phyloP scores from a whole-genome alignment of 2,888 invertebrate species.

The Phyllotreta striolata region DNA sequence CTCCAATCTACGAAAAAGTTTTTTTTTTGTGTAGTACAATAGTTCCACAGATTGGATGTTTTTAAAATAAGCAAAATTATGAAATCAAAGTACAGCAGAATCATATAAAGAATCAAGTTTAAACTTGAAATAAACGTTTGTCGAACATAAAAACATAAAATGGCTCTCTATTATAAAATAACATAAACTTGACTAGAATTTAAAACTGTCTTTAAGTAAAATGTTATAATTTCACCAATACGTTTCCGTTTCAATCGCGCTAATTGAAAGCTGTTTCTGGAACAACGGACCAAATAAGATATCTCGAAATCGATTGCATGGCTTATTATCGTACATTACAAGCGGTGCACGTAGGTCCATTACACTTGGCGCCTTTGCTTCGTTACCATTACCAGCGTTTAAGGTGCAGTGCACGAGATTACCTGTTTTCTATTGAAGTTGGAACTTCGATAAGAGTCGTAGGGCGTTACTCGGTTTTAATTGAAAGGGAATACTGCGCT shows the following conservation, averaged over 20 bases:
- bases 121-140: too few species aligned
- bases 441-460: conserved; percentile 15
- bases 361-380: conserved; percentile 12
- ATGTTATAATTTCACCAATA: too few species aligned
- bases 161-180: too few species aligned
- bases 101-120: too few species aligned
- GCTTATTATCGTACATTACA: conserved; percentile 9
- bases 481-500: conserved; percentile 13
- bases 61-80: too few species aligned
- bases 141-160: too few species aligned
- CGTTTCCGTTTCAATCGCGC: not conserved
- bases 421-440: conserved; percentile 17
- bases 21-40: too few species aligned
- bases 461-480: conserved; percentile 15
- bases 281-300: conserved; percentile 12
- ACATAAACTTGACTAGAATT: too few species aligned
- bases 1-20: too few species aligned
- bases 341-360: conserved; percentile 16
- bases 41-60: too few species aligned
- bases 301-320: conserved; percentile 11
- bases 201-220: too few species aligned
- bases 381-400: conserved; percentile 12
- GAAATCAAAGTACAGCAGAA: too few species aligned
- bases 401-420: conserved; percentile 16
- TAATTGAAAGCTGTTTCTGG: conserved; percentile 6